Evolutionary conservation across 2,113 vertebrate species (phyloP), one percentile per base, ranked within the genome.

Genomic region (Progne subis): DNA sequence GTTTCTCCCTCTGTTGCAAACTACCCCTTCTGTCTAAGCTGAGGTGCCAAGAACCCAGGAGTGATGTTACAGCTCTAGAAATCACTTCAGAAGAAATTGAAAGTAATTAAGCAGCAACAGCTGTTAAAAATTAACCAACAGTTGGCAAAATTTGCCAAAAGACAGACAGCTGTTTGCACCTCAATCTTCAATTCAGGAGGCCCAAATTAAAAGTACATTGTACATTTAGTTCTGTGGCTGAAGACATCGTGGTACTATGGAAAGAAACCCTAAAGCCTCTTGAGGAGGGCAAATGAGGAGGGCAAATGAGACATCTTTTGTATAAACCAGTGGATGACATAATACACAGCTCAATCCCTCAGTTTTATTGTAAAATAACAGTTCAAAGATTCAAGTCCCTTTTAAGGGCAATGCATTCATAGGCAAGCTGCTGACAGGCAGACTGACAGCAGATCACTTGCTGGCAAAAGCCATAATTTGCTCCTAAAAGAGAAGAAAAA

Each of bases 401-500:
- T 70, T 8, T 17, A 72, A 69, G 15, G 53, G 57, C 52, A 93
- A 9, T 4, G 29, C 39, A 17, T 78, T 92, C 86, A 50, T 4
- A 18, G 53, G 57, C 41, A 72, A 69, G 39, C 28, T 72, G 80
- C 81, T 71, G 65, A 37, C 88, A 65, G n/a, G 71, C 52, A 78
- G 46, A 67, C 46, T 65, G 55, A 71, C 43, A 83, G 44, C 10
- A n/a, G 63, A 37, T 99, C 98, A 99, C 91, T 99, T 99, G 97
- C 98, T 99, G 76, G 99, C 99, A 95, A 99, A 99, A 32, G 98
- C 98, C 97, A 99, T 98, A 67, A 99, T 99, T 98, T 99, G 98
- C 88, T 99, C 99, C 99, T 99, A 95, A 50, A 98, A 93, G 92
- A 86, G 82, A 89, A 85, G n/a, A 77, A 59, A 96, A 93, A 80